Evolutionary conservation across 2,113 vertebrate species (phyloP), one percentile per base, ranked within the genome.

Genomic region (Pelodiscus sinensis): DNA sequence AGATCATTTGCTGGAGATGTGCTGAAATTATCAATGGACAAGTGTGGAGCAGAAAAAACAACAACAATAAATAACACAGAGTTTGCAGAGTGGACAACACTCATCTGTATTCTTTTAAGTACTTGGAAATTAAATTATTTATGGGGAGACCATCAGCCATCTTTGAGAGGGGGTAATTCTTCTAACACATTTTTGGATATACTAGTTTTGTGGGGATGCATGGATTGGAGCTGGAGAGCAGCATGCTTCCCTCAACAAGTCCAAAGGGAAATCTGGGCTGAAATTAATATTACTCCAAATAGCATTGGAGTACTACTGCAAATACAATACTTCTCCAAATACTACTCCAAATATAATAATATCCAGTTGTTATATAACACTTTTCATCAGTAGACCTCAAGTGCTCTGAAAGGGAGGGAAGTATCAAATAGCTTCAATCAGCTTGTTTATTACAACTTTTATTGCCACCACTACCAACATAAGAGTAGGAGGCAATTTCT

Each of bases 381-480:
- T 9, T 79, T 86, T 88, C 1, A 0, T 58, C 82, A 52, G 51
- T 86, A 21, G 55, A 56, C 82, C 25, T 24, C 73, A 77, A 77
- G 73, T 38, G 60, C 0, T 0, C 81, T 88, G 83, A 27, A 2
- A 3, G 6, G 13, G 0, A 1, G 22, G 16, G 4, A 80, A 15
- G 4, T 82, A 50, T 80, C n/a, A 87, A 65, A 85, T 4, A 84
- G 22, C 54, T 78, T n/a, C 1, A 0, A 21, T 77, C 65, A 35
- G 65, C 65, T 35, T 35, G 31, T 71, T 71, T n/a, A 71, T 71
- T 35, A 71, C 18, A 71, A 71, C 16, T 71, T 71, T 71, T 71
- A 71, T 35, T 16, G 60, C 55, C 73, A 6, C 5, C 75, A 82
- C 29, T 85, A 52, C 5, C 60, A 81, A 3, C 65, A 71, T 82